Base-by-base conservation (phyloP, 2,888 invertebrate species). In the Scelioninae gen. 1 region DNA sequence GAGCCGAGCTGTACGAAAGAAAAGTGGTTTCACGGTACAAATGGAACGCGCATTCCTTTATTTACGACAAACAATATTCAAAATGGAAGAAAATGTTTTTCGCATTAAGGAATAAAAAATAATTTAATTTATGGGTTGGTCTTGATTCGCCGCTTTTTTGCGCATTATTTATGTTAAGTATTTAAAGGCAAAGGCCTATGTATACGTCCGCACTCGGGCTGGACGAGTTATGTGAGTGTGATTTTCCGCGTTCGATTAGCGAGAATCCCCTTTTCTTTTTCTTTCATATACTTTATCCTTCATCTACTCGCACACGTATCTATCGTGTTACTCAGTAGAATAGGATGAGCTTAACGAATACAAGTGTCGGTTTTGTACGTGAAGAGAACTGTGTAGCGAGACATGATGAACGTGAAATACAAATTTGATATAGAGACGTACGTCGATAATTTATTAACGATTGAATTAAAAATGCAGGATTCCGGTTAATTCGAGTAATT, bases 161-260 rank as follows among this genome's bases (percentile, higher is more conserved):
- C n/a, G 11, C 9, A 5, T 72, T 69, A 47, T 53, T 72, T 72
- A 49, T 49, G 49, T 45, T 49, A 60, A 43, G 38, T 32, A 23
- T 56, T 56, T 34, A 56, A 29, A 60, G n/a, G 38, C 15, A 60
- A 51, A 43, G 23, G 40, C 31, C 40, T n/a, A 23, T 56, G 29
- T 55, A 31, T 45, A 43, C 47, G 63, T 71, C 81, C 15, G 53
- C 62, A 23, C 66, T 62, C n/a, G 34, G 72, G 65, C 62, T 65
- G 72, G 80, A 75, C 68, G 84, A 85, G 84, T 85, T 87, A 89
- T 84, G 86, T 83, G 87, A 88, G 88, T 88, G 87, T 87, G 88
- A 88, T 88, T 88, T 88, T 89, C 88, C 88, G 87, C 86, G 85
- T 89, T 88, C 88, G 89, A 89, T 89, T 89, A 89, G 87, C 85